Conservation (phyloP, 2,888 invertebrate genomes). For the Norana najaformis region DNA sequence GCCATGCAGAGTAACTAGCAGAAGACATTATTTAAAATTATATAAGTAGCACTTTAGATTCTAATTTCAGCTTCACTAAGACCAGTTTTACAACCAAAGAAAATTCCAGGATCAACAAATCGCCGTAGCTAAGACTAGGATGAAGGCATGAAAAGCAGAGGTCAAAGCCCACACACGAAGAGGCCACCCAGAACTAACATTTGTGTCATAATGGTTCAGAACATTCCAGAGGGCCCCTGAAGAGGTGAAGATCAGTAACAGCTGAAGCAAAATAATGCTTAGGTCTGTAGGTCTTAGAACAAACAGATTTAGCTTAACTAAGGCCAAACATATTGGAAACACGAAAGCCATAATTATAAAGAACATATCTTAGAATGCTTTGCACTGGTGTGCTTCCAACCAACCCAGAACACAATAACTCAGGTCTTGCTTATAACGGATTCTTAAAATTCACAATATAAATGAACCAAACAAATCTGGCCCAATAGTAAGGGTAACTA, state of each 20-base stretch:
- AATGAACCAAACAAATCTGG: not conserved
- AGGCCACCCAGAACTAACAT: not conserved
- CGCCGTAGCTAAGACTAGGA: not conserved
- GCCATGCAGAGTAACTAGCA: no score
- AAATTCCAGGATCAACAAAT: not conserved
- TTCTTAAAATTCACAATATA: not conserved
- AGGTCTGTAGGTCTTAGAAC: not conserved
- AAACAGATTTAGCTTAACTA: not conserved
- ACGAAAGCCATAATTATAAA: not conserved
- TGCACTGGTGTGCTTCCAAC: not conserved
- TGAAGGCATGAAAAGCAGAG: not conserved
- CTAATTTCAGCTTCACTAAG: not conserved
- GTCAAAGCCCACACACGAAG: not conserved
- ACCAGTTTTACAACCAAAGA: no score
- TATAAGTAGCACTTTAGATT: not conserved
- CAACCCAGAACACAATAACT: not conserved
- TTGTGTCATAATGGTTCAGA: not conserved
- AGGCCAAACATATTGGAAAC: not conserved
- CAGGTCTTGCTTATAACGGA: not conserved
- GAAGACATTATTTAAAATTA: not conserved
- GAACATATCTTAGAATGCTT: not conserved
- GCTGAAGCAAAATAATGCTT: not conserved
- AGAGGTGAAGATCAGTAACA: not conserved
- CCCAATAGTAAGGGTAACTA: no score
- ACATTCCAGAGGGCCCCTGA: not conserved